phyloP scores from a whole-genome alignment of 2,797 vertebrate genomes.

The Gouania willdenowi region DNA sequence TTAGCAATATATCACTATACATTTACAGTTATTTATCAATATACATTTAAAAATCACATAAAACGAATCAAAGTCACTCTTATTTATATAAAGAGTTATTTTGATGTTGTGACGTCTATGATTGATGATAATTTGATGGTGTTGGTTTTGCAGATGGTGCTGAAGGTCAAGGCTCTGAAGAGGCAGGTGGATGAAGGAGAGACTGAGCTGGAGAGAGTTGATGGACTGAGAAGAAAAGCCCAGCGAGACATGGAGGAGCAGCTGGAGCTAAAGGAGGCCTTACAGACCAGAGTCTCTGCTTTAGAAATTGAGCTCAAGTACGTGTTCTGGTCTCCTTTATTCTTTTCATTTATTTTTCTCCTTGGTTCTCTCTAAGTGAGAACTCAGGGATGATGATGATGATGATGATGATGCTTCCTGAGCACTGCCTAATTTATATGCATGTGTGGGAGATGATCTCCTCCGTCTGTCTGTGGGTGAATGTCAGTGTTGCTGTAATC shows the following conservation, averaged over 20 bases:
- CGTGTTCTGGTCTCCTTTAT: slow-evolving; percentile 7
- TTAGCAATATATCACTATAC: too few species aligned
- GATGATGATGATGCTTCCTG: slow-evolving; percentile 17
- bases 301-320: slow-evolving; percentile 91
- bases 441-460: neutral
- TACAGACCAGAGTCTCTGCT: slow-evolving; percentile 80
- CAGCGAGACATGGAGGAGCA: slow-evolving; percentile 91
- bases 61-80: too few species aligned
- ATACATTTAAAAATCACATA: too few species aligned
- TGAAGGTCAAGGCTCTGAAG: slow-evolving; percentile 93
- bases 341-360: neutral
- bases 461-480: slow-evolving; percentile 2
- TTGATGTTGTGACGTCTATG: too few species aligned
- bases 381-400: slow-evolving; percentile 8
- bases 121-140: too few species aligned
- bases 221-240: slow-evolving; percentile 83
- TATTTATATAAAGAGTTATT: too few species aligned
- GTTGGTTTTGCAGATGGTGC: slow-evolving; percentile 75
- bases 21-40: too few species aligned
- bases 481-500: slow-evolving; percentile 7
- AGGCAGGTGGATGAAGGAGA: slow-evolving; percentile 93
- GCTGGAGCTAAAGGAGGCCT: slow-evolving; percentile 85
- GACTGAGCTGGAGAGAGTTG: slow-evolving; percentile 88
- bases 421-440: neutral
- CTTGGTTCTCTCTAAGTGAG: slow-evolving; percentile 6